Conservation (phyloP, 2,888 invertebrate genomes). For the Rhamphomyia laevipes region DNA sequence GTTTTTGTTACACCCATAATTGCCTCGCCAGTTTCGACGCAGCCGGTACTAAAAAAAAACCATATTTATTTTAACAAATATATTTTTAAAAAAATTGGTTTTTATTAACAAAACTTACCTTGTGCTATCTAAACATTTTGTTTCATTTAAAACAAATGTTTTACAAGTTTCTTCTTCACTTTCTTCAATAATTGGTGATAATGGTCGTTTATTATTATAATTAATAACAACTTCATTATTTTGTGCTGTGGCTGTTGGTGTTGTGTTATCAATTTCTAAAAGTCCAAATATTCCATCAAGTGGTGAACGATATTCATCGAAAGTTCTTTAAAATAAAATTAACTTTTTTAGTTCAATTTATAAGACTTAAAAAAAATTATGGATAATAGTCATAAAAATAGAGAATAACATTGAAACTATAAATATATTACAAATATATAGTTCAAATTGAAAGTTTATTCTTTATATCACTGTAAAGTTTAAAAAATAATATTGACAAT, state of each 20-base stretch:
- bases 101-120: slow-evolving; percentile 11
- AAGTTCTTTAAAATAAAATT: slow-evolving; percentile 9
- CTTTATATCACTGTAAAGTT: too few relatives aligned
- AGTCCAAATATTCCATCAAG: slow-evolving; percentile 12
- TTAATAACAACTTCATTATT: slow-evolving; percentile 19
- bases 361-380: too few relatives aligned
- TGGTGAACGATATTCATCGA: slow-evolving; percentile 16
- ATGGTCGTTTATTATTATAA: slow-evolving; percentile 19
- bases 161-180: slow-evolving; percentile 21
- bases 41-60: slow-evolving; percentile 16
- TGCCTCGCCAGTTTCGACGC: slow-evolving; percentile 18
- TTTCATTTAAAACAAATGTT: slow-evolving; percentile 20
- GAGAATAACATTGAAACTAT: too few relatives aligned
- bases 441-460: too few relatives aligned
- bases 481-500: neutral
- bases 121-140: slow-evolving; percentile 19
- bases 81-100: neutral
- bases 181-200: slow-evolving; percentile 21
- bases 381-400: too few relatives aligned
- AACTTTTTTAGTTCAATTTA: too few relatives aligned
- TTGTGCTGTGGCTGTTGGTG: slow-evolving; percentile 6
- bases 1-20: slow-evolving; percentile 19
- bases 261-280: slow-evolving; percentile 9
- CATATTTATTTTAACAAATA: neutral
- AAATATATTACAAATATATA: too few relatives aligned